A percentile compares a stretch with the other conserved stretches of the same genome.
phyloP scores from a whole-genome alignment of 2,888 invertebrate species.

The Odontomyia ornata region DNA sequence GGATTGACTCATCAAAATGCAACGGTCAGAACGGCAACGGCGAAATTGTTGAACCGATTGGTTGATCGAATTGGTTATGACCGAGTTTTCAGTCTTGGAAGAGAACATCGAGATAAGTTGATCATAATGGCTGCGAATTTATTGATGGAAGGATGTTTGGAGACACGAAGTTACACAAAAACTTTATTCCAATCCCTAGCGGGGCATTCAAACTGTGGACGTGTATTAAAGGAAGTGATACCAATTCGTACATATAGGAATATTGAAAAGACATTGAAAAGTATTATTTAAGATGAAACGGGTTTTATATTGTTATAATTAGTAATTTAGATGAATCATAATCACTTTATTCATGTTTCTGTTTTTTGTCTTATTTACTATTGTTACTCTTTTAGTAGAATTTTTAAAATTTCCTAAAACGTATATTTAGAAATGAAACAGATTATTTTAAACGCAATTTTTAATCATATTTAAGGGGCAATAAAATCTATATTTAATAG shows the following conservation, averaged over 20 bases:
- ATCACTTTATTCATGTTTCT: not conserved
- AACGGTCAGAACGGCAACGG: slow-evolving; percentile 84
- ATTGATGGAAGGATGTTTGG: slow-evolving; percentile 85
- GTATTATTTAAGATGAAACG: slow-evolving; percentile 53
- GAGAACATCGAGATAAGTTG: slow-evolving; percentile 82
- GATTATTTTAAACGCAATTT: not conserved
- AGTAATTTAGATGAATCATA: not conserved
- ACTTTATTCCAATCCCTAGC: slow-evolving; percentile 78
- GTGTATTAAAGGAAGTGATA: slow-evolving; percentile 80
- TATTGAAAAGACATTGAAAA: slow-evolving; percentile 79
- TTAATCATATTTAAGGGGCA: not conserved
- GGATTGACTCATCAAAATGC: slow-evolving; percentile 87
- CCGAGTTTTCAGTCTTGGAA: slow-evolving; percentile 74
- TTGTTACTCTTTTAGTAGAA: not conserved
- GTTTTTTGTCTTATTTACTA: slow-evolving; percentile 14
- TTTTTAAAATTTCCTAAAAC: slow-evolving; percentile 11
- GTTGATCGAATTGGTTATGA: slow-evolving; percentile 79
- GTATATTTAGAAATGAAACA: not conserved
- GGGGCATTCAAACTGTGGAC: slow-evolving; percentile 78
- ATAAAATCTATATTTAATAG: not conserved
- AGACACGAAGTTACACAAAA: slow-evolving; percentile 84
- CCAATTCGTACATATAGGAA: slow-evolving; percentile 80
- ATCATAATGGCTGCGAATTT: slow-evolving; percentile 84
- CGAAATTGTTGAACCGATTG: slow-evolving; percentile 77
- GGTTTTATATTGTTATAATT: slow-evolving; percentile 23